Conservation (phyloP, 2,888 invertebrate species). For the Pteria penguin region DNA sequence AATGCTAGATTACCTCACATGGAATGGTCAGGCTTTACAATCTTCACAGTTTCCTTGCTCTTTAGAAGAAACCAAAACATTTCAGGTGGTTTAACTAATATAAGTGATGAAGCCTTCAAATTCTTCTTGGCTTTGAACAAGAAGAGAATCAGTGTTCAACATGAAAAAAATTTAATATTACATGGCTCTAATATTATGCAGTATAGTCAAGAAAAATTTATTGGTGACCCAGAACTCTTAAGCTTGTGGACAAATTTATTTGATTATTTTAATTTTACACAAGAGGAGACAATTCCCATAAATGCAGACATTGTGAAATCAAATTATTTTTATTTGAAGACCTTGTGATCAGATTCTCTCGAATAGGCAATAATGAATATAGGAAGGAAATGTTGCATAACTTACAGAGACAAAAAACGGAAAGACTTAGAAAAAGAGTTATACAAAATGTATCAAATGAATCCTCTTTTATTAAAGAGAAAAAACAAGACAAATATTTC, state of each 20-base stretch:
- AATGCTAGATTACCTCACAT: background rate
- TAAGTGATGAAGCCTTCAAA: background rate
- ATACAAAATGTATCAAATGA: too few species aligned
- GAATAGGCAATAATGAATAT: too few species aligned
- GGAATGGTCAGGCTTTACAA: background rate
- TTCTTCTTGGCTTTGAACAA: background rate
- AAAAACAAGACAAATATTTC: too few species aligned
- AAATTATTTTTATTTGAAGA: too few species aligned
- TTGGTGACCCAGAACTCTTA: background rate
- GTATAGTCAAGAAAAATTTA: background rate
- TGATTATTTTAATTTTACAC: background rate
- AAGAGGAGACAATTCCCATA: background rate
- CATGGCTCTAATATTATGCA: background rate
- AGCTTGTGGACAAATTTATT: background rate
- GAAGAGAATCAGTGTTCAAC: background rate
- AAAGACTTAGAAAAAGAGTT: too few species aligned
- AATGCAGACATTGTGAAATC: background rate
- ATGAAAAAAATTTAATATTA: background rate
- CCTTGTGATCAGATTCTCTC: background rate
- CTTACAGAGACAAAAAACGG: too few species aligned
- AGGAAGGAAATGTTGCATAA: too few species aligned
- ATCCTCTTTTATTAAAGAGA: too few species aligned
- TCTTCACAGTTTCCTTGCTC: background rate
- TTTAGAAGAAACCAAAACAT: background rate
- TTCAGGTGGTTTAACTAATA: background rate